These are phyloP conservation scores for Gracilinanus agilis DNA, from an alignment of 2,113 vertebrate species.

Conservation along the genomic window DNA sequence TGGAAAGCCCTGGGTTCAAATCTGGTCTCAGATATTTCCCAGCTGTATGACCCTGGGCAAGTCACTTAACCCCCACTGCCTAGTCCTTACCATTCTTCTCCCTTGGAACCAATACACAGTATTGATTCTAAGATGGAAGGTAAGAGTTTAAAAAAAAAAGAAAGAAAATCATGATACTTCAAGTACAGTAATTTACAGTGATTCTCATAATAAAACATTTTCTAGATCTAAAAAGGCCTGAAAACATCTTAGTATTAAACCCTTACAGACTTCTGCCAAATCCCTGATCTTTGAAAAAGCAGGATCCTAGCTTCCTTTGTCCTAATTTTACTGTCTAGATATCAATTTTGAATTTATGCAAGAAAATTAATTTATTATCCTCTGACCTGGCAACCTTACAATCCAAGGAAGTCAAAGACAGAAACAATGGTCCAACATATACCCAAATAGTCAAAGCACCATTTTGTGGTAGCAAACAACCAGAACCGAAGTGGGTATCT, in stretches of 20 bases:
- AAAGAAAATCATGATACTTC: neutral
- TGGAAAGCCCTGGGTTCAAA: no score
- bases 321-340: neutral
- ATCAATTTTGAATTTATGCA: neutral
- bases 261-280: neutral
- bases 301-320: neutral
- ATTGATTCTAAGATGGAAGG: no score
- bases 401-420: neutral
- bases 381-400: neutral
- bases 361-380: neutral
- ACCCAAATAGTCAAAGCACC: neutral
- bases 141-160: no score
- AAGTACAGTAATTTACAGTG: neutral
- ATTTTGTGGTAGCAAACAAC: neutral
- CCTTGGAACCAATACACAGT: no score
- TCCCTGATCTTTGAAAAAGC: neutral
- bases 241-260: neutral
- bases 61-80: no score
- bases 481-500: neutral
- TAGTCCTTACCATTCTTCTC: no score
- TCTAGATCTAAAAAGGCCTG: neutral
- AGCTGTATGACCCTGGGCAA: no score
- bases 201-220: conserved; percentile 17
- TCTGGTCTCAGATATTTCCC: no score
- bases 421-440: neutral